Evolutionary conservation across 2,113 vertebrate genomes (phyloP).

Genomic region (Macquaria australasica): DNA sequence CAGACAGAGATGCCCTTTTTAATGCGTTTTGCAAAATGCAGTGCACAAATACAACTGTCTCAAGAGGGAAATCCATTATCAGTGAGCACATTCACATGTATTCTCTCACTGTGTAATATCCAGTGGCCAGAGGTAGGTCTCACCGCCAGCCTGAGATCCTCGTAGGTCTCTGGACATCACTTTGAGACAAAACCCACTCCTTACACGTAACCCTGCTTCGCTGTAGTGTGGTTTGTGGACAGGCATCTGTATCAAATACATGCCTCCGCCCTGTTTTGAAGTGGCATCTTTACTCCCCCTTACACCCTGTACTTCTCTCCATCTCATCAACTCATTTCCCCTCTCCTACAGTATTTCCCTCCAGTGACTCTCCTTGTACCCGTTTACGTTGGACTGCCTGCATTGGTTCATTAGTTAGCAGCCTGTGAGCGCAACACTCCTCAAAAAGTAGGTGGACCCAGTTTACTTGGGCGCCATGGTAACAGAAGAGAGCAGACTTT

Average conservation of each 20-base stretch:
- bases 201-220: not conserved
- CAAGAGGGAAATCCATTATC: not conserved
- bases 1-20: not conserved
- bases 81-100: not conserved
- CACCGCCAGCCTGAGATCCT: not conserved
- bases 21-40: not conserved
- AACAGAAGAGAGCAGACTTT: conserved; percentile 28
- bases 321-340: not conserved
- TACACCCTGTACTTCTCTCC: not conserved
- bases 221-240: not conserved
- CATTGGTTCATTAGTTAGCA: conserved; percentile 4
- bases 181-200: not conserved
- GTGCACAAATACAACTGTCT: not conserved
- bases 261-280: not conserved
- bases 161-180: not conserved
- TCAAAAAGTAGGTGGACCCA: conserved; percentile 11
- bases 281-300: not conserved
- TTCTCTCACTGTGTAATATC: not conserved
- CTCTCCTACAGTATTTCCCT: not conserved
- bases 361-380: not conserved
- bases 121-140: not conserved
- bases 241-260: not conserved
- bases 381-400: conserved; percentile 40
- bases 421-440: not conserved
- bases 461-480: conserved; percentile 35